Base-by-base conservation (phyloP, 2,113 vertebrate species). In the Poecile atricapillus region DNA sequence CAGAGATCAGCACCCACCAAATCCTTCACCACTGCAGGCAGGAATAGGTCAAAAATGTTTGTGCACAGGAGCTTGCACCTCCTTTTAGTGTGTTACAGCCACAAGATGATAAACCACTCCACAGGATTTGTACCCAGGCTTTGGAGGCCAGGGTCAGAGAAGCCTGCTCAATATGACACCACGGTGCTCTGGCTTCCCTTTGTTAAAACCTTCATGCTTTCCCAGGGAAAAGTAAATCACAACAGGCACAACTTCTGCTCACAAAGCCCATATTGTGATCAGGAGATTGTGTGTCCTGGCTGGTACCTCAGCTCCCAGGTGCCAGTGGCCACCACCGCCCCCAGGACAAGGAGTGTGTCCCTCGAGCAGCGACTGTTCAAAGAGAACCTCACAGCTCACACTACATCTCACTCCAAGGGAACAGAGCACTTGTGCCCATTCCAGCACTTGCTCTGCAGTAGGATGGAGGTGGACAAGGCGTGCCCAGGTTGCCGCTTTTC, bases 181-280 rank as follows among this genome's bases (percentile, higher is more conserved):
- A 33, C 47, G 19, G 25, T 3, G 30, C 44, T 37, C 31, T 0
- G 3, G 2, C 24, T 93, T 71, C 8, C 39, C 27, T 85, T 63
- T 23, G 14, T 19, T 58, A 58, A 53, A 58, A 9, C 39, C 8
- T 75, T 23, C 3, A 1, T 2, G 24, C 28, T 30, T 71, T 80
- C 46, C 22, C 37, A 27, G 30, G 28, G 43, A 69, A 52, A 33
- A 60, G 20, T 3, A 25, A 50, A 60, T 30, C 4, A 0, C 33
- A 83, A 15, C 7, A 50, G 37, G 53, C 41, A 21, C 33, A 1
- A 1, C 16, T 56, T 68, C 16, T n/a, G 13, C 33, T 43, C 23
- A 49, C 2, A 0, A 9, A 6, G 2, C 55, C 37, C 4, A 12
- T 4, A 5, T 1, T 18, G 62, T 1, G 3, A 59, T 5, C 11